phyloP scores from a whole-genome alignment of 2,113 vertebrate species.

The Meriones unguiculatus region DNA sequence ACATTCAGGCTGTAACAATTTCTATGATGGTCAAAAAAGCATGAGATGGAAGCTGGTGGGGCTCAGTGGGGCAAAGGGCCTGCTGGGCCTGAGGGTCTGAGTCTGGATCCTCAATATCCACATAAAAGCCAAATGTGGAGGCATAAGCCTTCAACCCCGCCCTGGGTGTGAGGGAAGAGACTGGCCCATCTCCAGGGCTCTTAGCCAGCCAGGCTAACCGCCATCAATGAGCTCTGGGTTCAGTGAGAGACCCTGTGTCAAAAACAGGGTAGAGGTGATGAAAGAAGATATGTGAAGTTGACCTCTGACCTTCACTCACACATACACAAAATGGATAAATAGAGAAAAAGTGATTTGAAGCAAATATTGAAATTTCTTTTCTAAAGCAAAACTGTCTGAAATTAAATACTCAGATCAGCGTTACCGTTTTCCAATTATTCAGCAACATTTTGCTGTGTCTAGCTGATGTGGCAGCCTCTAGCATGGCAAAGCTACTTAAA shows the following conservation, averaged over 20 bases:
- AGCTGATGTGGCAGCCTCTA: neutral
- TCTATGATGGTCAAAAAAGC: neutral
- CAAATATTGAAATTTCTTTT: slow-evolving; percentile 45
- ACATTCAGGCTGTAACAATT: neutral
- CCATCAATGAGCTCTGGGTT: neutral
- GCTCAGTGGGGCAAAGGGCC: neutral
- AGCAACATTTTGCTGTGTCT: neutral
- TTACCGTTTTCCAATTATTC: neutral
- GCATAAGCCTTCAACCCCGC: neutral
- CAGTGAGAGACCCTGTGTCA: neutral
- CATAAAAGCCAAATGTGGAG: neutral
- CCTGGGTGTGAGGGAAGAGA: neutral
- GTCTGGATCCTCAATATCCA: neutral
- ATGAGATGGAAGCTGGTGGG: neutral
- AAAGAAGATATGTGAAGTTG: neutral
- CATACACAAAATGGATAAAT: neutral
- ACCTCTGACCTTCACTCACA: neutral
- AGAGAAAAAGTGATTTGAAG: neutral
- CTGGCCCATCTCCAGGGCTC: neutral
- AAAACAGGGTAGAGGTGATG: neutral
- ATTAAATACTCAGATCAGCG: slow-evolving; percentile 12
- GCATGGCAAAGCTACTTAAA: neutral
- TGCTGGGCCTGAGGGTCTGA: neutral
- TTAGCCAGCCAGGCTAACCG: neutral
- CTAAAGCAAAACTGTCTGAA: slow-evolving; percentile 19